phyloP scores from a whole-genome alignment of 2,113 vertebrate species.

The Onychostruthus taczanowskii region DNA sequence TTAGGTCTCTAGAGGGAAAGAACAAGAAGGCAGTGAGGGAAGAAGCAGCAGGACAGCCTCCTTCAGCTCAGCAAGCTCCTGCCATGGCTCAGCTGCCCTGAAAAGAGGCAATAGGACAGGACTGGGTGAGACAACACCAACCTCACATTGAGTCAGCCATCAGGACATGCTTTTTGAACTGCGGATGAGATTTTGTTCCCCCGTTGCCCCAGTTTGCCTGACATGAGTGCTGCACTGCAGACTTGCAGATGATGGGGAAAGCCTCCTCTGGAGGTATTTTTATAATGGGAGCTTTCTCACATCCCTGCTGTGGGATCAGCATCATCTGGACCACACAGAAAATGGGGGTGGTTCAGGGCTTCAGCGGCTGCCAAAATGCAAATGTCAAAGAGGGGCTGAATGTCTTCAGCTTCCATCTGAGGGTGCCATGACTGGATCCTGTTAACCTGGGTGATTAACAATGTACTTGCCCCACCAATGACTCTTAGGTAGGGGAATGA shows the following conservation, averaged over 20 bases:
- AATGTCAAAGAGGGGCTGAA: accelerated
- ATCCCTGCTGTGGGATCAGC: not conserved
- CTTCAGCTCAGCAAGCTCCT: not conserved
- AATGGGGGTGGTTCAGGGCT: not conserved
- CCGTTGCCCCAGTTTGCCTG: not conserved
- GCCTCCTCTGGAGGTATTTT: not conserved
- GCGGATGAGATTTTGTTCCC: not conserved
- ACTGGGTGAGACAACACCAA: not conserved
- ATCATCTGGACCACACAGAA: not conserved
- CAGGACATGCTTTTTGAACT: not conserved
- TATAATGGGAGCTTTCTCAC: not conserved
- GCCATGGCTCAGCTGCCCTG: not conserved
- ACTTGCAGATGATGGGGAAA: not conserved
- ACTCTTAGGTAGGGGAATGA: not conserved
- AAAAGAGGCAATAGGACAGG: accelerated
- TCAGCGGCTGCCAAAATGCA: not conserved
- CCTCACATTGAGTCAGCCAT: not conserved
- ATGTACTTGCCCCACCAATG: not conserved
- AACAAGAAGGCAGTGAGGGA: not conserved
- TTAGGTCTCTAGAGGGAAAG: not conserved
- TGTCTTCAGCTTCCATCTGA: not conserved
- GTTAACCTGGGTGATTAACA: not conserved
- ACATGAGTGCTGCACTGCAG: not conserved
- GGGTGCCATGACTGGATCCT: not conserved
- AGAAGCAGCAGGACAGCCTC: not conserved